Percentiles rank a stretch among this genome's conserved stretches.
These are phyloP conservation scores for Melozone crissalis DNA, from an alignment of 2,113 vertebrate genomes.

Conservation along the genomic window DNA sequence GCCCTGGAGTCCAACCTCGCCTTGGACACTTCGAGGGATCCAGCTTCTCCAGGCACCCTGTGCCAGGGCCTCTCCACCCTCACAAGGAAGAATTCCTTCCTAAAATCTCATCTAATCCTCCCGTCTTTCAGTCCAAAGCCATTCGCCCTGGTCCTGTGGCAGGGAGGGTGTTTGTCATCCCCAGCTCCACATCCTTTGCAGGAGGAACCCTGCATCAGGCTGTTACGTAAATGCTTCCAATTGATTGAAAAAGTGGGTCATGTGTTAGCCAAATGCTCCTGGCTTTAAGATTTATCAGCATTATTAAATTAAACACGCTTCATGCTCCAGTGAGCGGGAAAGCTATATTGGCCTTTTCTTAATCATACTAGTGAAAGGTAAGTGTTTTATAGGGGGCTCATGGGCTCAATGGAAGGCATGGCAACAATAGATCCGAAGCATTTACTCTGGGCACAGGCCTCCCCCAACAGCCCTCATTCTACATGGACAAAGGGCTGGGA, in stretches of 20 bases:
- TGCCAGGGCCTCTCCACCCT: neutral
- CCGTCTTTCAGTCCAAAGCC: neutral
- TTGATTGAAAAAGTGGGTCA: constrained; percentile 93
- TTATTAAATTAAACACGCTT: constrained; percentile 95
- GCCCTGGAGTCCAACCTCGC: neutral
- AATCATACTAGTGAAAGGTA: constrained; percentile 61
- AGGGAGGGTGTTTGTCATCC: neutral
- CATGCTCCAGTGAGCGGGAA: constrained; percentile 79
- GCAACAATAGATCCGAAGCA: neutral
- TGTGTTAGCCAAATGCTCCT: constrained; percentile 81
- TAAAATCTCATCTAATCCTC: neutral
- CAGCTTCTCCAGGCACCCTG: neutral
- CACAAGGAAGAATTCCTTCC: neutral
- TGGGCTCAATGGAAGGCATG: neutral
- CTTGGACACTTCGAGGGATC: neutral
- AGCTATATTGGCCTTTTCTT: constrained; percentile 79
- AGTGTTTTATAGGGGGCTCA: constrained; percentile 32
- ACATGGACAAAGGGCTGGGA: constrained; percentile 5
- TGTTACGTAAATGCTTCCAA: constrained; percentile 79
- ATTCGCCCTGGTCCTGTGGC: neutral
- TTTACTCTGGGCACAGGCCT: neutral
- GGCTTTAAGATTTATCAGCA: constrained; percentile 86
- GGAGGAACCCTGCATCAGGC: constrained; percentile 34
- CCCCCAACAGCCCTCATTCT: neutral
- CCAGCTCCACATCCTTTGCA: neutral